Conservation (phyloP, 2,888 invertebrate genomes). For the Poecilobothrus nobilitatus region DNA sequence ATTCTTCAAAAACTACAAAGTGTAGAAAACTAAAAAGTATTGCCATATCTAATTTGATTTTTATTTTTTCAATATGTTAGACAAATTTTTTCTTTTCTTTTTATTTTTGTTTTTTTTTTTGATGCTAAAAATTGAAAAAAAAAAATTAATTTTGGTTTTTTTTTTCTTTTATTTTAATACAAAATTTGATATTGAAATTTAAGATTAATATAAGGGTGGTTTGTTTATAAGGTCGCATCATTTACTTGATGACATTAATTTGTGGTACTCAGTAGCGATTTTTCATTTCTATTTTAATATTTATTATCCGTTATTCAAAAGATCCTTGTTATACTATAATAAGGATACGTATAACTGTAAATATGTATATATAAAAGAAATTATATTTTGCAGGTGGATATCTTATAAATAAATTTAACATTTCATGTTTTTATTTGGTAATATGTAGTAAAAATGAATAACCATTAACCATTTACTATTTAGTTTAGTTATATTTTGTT, state of each 20-base stretch:
- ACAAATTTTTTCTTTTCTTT: neutral
- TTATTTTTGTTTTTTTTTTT: no score
- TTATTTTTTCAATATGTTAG: neutral
- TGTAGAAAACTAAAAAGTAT: neutral
- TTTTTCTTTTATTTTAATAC: neutral
- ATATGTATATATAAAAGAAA: neutral
- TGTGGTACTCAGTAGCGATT: neutral
- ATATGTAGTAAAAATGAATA: no score
- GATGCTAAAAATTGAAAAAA: neutral
- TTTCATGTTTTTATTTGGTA: no score
- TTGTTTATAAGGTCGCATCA: constrained; percentile 2
- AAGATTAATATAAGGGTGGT: constrained; percentile 7
- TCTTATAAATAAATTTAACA: neutral
- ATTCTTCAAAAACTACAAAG: neutral
- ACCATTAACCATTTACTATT: no score
- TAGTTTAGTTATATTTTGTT: no score
- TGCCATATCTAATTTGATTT: constrained; percentile 1
- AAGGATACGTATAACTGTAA: no score
- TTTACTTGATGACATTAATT: constrained; percentile 4
- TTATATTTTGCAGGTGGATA: neutral
- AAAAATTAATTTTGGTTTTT: neutral
- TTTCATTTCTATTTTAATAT: neutral
- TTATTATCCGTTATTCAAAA: neutral
- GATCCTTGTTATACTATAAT: neutral
- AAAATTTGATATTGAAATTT: constrained; percentile 2